These are phyloP conservation scores for Synergus japonicus DNA, from an alignment of 2,888 invertebrate genomes.

Conservation along the genomic window DNA sequence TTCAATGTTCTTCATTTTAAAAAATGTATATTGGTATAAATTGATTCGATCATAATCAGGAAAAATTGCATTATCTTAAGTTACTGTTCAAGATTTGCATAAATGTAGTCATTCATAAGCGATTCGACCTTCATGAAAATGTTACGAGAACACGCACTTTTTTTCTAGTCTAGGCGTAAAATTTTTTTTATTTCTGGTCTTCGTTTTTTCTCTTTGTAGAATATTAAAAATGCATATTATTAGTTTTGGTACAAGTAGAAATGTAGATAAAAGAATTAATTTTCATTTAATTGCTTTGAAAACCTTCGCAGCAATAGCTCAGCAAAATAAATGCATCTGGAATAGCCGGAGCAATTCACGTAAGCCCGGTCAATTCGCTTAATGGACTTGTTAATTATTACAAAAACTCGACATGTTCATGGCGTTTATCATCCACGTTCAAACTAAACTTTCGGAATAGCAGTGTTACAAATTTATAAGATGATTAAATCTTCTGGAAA, in stretches of 20 bases:
- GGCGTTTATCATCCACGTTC: background rate
- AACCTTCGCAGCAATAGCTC: constrained; percentile 17
- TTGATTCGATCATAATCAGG: background rate
- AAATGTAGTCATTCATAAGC: constrained; percentile 5
- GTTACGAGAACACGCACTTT: background rate
- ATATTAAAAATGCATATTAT: background rate
- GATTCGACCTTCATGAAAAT: background rate
- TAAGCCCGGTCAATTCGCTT: constrained; percentile 15
- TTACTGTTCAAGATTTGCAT: constrained; percentile 13
- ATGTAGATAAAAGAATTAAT: background rate
- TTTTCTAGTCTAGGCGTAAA: background rate
- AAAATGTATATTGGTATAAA: background rate
- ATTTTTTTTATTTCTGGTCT: background rate
- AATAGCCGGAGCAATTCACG: background rate
- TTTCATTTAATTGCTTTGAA: constrained; percentile 4
- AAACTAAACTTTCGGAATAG: constrained; percentile 28
- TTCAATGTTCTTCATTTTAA: background rate
- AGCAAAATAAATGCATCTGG: background rate
- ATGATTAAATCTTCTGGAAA: constrained; percentile 1
- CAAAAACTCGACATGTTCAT: constrained; percentile 10
- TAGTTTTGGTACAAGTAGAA: background rate
- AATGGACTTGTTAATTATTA: constrained; percentile 34
- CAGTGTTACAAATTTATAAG: background rate
- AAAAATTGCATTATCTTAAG: background rate
- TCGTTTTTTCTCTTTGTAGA: background rate